A percentile compares a stretch with the other conserved stretches of the same genome.
These are phyloP conservation scores for Mesorhabditis spiculigera DNA, from an alignment of 2,888 invertebrate genomes.

Conservation along the genomic window DNA sequence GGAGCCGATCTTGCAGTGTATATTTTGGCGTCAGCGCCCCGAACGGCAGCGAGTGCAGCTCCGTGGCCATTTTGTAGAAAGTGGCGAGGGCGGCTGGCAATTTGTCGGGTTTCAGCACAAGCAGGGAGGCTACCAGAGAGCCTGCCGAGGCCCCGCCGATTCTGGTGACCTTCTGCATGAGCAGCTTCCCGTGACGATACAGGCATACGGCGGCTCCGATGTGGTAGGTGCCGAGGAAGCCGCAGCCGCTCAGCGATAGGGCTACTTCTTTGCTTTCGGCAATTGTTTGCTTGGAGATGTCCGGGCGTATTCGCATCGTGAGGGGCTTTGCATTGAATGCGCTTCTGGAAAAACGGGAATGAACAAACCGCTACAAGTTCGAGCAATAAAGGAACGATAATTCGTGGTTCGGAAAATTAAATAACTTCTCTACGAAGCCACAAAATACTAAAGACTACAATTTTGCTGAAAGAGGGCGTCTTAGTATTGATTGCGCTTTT, in stretches of 20 bases:
- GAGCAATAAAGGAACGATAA: no score
- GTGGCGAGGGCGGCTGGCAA: constrained; percentile 35
- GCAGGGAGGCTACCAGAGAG: constrained; percentile 45
- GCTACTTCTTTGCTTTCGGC: constrained; percentile 23
- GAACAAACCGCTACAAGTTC: no score
- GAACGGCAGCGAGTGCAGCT: constrained; percentile 42
- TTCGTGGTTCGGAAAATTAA: no score
- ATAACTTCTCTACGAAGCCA: no score
- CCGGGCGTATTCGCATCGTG: background rate
- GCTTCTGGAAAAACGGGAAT: constrained; percentile 3
- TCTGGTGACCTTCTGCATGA: constrained; percentile 31
- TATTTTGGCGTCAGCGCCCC: constrained; percentile 57
- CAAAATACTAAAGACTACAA: no score
- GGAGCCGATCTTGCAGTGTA: constrained; percentile 34
- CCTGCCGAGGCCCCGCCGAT: constrained; percentile 52
- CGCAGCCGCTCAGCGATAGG: constrained; percentile 49
- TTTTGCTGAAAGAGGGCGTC: no score
- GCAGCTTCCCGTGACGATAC: constrained; percentile 38
- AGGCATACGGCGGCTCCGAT: constrained; percentile 51
- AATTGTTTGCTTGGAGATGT: background rate
- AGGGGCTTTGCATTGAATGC: background rate
- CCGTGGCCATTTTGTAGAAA: constrained; percentile 52
- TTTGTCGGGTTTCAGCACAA: constrained; percentile 42
- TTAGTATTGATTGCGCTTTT: no score
- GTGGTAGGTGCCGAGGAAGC: constrained; percentile 54